A percentile compares a stretch with the other conserved stretches of the same genome.
These are phyloP conservation scores for Drosophila atripex DNA, from an alignment of 2,888 invertebrate species.

Conservation along the genomic window DNA sequence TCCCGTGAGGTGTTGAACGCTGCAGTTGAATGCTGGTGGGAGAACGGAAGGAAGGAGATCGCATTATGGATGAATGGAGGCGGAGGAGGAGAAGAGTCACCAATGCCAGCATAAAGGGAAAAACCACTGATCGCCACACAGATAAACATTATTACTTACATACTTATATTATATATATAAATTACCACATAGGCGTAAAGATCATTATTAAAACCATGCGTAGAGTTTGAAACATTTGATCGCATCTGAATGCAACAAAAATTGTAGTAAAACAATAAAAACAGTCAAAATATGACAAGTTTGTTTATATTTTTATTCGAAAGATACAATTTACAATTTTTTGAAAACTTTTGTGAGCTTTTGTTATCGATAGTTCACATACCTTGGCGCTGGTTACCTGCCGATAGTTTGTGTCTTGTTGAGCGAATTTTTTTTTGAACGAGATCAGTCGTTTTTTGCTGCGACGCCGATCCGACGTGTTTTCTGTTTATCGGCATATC, in stretches of 20 bases:
- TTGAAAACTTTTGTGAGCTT: neutral
- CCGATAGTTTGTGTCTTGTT: slow-evolving; percentile 25
- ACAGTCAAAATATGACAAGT: neutral
- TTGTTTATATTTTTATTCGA: neutral
- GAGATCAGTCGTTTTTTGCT: slow-evolving; percentile 59
- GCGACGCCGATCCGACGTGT: slow-evolving; percentile 41
- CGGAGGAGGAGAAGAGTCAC: slow-evolving; percentile 41
- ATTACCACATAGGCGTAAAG: slow-evolving; percentile 65
- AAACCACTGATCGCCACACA: slow-evolving; percentile 56
- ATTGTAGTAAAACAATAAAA: slow-evolving; percentile 32
- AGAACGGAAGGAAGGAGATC: slow-evolving; percentile 8
- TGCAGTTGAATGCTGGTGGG: slow-evolving; percentile 25
- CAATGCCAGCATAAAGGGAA: slow-evolving; percentile 36
- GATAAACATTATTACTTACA: slow-evolving; percentile 71
- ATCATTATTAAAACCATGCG: slow-evolving; percentile 70
- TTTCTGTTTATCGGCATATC: neutral
- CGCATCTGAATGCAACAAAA: slow-evolving; percentile 73
- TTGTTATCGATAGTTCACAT: slow-evolving; percentile 18
- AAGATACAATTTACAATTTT: neutral
- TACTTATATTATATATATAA: slow-evolving; percentile 69
- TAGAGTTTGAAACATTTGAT: slow-evolving; percentile 71
- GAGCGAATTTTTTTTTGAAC: slow-evolving; percentile 20
- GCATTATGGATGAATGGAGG: neutral
- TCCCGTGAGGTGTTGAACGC: slow-evolving; percentile 36
- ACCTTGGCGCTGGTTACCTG: neutral